Base-by-base conservation (phyloP, 1,140 invertebrate species). In the Anoplolepis gracilipes region DNA sequence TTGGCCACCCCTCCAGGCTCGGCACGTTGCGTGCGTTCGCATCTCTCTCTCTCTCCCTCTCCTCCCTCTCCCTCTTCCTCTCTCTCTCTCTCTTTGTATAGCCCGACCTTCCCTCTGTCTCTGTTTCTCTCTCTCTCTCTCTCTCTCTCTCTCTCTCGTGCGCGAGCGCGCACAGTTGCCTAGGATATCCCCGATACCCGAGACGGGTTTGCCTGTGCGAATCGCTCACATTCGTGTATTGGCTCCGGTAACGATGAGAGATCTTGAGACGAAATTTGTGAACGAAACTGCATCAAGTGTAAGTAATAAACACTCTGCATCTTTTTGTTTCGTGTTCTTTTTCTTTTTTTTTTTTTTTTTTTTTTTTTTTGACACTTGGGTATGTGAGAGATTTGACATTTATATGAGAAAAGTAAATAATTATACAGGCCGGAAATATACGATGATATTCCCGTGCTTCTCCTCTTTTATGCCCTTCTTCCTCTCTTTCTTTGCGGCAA, bases 141-240 rank as follows among this genome's bases (percentile, higher is more conserved):
- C 22, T 11, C 57, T 11, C 8, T 16, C 46, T 55, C 25, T 30
- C 1, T 25, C 11, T 10, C 7, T 42, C 57, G 25, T 2, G 16
- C 10, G 46, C 46, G 46, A 0, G 16, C 13, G 3, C 61, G 10
- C 39, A 3, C 11, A 28, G 53, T 81, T 55, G 65, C 33, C 67
- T 81, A 70, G 65, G 65, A 81, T 72, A 59, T 73, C 16, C 30
- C 77, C 64, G 77, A 79, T 67, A 79, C 30, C 46, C 25, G 46
- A 53, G 77, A 55, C 67, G 42, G 36, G 67, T 73, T 72, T 33
- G 46, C 36, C 57, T 64, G 59, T 25, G 39, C 76, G 67, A 59
- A 73, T 36, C 25, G 55, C 78, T 19, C 25, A 69, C 19, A 19
- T 2, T 25, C 13, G 25, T 70, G 53, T 25, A 3, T 61, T 25